phyloP scores from a whole-genome alignment of 2,113 vertebrate species.

The Talpa occidentalis region DNA sequence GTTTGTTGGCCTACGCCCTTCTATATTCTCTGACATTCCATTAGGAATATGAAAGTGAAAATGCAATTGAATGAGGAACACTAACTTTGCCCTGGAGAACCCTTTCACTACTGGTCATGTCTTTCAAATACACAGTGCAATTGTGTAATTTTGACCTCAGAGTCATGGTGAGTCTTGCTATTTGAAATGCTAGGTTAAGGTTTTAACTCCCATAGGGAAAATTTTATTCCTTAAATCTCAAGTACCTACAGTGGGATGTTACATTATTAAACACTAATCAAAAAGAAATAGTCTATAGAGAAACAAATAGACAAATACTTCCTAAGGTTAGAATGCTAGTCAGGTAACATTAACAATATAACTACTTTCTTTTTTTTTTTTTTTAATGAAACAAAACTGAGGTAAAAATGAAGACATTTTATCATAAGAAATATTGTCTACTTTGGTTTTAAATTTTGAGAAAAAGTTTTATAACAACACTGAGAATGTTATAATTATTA shows the following conservation, averaged over 20 bases:
- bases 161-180: neutral
- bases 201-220: neutral
- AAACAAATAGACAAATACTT: neutral
- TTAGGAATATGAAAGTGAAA: neutral
- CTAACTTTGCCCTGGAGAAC: neutral
- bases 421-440: neutral
- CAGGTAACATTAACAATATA: neutral
- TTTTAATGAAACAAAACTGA: neutral
- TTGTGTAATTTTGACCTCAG: neutral
- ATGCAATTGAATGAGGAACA: neutral
- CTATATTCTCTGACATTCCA: neutral
- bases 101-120: neutral
- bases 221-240: neutral
- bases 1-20: neutral
- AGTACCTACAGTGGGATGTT: neutral
- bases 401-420: neutral
- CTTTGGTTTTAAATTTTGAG: neutral
- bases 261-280: neutral
- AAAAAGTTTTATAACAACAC: neutral
- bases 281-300: neutral
- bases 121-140: neutral
- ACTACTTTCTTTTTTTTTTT: neutral
- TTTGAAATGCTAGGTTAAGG: neutral
- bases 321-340: neutral
- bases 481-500: neutral